Conservation (phyloP, 2,113 vertebrate genomes). For the Nothocercus julius region DNA sequence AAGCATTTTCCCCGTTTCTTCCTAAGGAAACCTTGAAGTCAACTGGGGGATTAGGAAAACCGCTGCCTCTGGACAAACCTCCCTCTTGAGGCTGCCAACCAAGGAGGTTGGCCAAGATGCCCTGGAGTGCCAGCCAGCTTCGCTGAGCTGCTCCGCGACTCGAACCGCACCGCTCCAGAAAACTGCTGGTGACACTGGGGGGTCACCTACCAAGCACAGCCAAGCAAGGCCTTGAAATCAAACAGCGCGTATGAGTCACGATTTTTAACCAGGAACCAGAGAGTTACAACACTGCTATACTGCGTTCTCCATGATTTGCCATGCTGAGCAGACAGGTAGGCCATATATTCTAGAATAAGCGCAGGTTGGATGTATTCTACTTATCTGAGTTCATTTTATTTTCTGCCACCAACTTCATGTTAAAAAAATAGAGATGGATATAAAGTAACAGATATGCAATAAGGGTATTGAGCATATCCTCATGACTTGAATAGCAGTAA, state of each 20-base stretch:
- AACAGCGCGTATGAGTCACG: not conserved
- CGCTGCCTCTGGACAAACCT: not conserved
- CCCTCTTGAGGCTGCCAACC: not conserved
- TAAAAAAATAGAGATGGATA: no score
- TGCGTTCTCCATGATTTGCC: not conserved
- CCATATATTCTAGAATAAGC: not conserved
- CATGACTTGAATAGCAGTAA: not conserved
- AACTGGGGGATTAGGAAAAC: not conserved
- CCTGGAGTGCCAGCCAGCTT: not conserved
- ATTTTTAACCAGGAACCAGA: not conserved
- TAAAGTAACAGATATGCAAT: no score
- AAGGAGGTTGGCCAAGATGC: no score
- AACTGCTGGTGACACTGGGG: not conserved
- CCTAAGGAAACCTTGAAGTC: not conserved
- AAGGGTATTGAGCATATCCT: not conserved
- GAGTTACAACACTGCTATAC: not conserved
- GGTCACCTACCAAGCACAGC: not conserved
- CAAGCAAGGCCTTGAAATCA: not conserved
- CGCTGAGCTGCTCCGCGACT: not conserved
- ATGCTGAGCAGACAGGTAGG: not conserved
- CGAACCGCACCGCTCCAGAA: not conserved
- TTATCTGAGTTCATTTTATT: not conserved
- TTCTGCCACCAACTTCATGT: not conserved
- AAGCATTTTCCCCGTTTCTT: not conserved
- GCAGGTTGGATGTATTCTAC: not conserved